Base-by-base conservation (phyloP, 1,140 invertebrate species). In the Antheraea mylitta region DNA sequence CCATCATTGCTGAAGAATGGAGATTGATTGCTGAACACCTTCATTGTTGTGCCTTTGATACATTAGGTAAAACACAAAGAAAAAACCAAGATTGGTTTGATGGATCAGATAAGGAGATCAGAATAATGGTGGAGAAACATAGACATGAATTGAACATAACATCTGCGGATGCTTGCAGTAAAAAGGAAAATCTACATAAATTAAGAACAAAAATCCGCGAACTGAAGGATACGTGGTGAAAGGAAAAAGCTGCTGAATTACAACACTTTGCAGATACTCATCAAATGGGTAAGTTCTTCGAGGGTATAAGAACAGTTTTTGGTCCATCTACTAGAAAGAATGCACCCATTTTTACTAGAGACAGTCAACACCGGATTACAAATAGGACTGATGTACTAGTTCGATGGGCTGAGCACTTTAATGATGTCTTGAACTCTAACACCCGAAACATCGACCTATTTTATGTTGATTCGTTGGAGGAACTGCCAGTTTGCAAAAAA, bases 211-310 rank as follows among this genome's bases (percentile, higher is more conserved):
- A 72, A 48, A 61, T 71, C 16, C 69, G 72, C 19, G 66, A 62
- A 37, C 75, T 72, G 0, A 77, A 72, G 19, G 68, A 77, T 16
- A 70, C 68, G n/a, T 74, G 72, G 69, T 74, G 67, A 69, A 13
- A 36, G 0, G 45, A 71, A 0, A 75, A 73, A 70, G 71, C 71
- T 16, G 8, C 10, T 13, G 69, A 73, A 66, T 11, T 78, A 16
- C 73, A 75, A n/a, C 68, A 64, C 36, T 72, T 65, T 58, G 72
- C 70, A 18, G 74, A 78, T 30, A 67, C 68, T 42, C 42, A 78
- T 13, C 70, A 76, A 62, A 65, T 18, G 7, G 70, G 74, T 19
- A 69, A 53, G 16, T 76, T 76, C 18, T 79, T 66, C 42, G 73
- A 77, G 37, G 36, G 63, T 64, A 22, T 64, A 38, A 22, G 18